Evolutionary conservation across 1,140 invertebrate genomes (phyloP).

Genomic region (Macrobrachium rosenbergii): DNA sequence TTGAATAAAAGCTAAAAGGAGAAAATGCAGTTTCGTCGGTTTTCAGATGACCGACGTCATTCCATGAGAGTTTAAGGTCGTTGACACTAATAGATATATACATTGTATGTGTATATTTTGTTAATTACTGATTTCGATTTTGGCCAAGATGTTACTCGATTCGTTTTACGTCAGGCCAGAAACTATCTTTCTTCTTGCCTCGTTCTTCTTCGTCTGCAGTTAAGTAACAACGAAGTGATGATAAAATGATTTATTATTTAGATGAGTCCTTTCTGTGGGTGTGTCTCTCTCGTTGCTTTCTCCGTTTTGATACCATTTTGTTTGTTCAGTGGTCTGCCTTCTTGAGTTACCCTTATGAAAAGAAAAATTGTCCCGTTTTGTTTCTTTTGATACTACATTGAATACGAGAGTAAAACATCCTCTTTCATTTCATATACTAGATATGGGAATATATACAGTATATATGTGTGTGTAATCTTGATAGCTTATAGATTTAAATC

Average conservation of each 20-base stretch:
- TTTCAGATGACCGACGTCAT: constrained; percentile 9
- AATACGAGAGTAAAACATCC: constrained; percentile 26
- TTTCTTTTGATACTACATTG: constrained; percentile 7
- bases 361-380: background rate
- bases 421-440: constrained; percentile 41
- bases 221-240: constrained; percentile 39
- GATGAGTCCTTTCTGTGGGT: constrained; percentile 10
- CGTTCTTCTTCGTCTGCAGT: background rate
- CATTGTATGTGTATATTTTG: background rate
- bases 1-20: background rate
- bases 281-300: constrained; percentile 6
- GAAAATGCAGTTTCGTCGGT: background rate
- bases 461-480: constrained; percentile 3
- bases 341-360: background rate
- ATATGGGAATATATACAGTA: constrained; percentile 25
- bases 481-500: constrained; percentile 20
- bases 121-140: background rate
- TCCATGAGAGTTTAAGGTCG: constrained; percentile 14
- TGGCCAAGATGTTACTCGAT: background rate
- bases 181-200: too few species aligned
- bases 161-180: too few species aligned
- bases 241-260: constrained; percentile 2
- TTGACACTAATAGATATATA: background rate
- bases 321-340: background rate
- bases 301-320: background rate